Base-by-base conservation (phyloP, 1,140 invertebrate species). In the Drosophila lacteicornis region DNA sequence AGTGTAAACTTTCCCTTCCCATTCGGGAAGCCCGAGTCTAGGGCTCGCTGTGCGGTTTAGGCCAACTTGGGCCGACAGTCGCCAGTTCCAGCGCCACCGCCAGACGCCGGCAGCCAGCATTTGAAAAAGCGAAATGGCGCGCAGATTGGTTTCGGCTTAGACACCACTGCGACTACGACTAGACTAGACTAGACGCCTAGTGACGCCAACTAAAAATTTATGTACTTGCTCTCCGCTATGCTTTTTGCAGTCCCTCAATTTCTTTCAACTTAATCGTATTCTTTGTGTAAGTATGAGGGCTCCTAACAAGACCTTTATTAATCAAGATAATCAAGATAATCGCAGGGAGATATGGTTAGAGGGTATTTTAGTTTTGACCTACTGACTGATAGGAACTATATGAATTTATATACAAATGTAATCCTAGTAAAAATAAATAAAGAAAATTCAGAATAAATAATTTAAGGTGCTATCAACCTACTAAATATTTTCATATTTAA, bases 91-190 rank as follows among this genome's bases (percentile, higher is more conserved):
- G 33, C 33, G 33, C 33, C 33, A 49, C 22, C 36, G 78, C 76
- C 51, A 57, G 79, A 51, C 62, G 61, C 77, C 63, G 82, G 82
- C 82, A 84, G 82, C 82, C 82, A 90, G 80, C 78, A 90, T 79
- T 88, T 68, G 81, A 83, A 71, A 73, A 79, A 78, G 33, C 81
- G 53, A 88, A 90, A 82, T 88, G 87, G 81, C 69, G 86, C 85
- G 78, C 79, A 84, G 73, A 90, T 81, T 82, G 83, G 83, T 87
- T 87, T 87, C 63, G 77, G 83, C 85, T 84, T 90, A 80, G 82
- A 90, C 84, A 79, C 78, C 85, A 88, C 33, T 80, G 81, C 77
- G 84, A 84, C 84, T 55, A 55, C 33, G 33, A 55, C 51, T 38
- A 38, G 53, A 51, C 49, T 73, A 83, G 84, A 81, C 87, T 74